Conservation (phyloP, 2,113 vertebrate species). For the Hymenochirus boettgeri region DNA sequence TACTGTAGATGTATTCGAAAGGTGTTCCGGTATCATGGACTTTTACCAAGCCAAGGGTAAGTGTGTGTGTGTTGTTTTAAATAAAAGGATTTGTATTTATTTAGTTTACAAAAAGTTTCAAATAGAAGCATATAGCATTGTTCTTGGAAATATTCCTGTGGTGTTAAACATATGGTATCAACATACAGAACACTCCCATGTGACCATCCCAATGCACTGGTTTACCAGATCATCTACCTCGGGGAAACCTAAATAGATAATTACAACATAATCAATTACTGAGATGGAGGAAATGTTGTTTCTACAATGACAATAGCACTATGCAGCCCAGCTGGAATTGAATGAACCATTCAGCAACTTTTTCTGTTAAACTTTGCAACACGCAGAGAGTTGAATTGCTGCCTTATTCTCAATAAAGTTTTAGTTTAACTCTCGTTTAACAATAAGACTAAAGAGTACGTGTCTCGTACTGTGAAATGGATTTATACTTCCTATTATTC, state of each 20-base stretch:
- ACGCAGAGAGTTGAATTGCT: too few species aligned
- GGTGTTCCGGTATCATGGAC: too few species aligned
- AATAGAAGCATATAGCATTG: conserved; percentile 26
- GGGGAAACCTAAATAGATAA: conserved; percentile 41
- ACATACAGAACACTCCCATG: conserved; percentile 26
- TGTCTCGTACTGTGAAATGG: too few species aligned
- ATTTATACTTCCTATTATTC: too few species aligned
- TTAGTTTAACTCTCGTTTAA: too few species aligned
- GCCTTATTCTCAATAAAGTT: too few species aligned
- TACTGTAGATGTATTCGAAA: too few species aligned
- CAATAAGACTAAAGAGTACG: too few species aligned
- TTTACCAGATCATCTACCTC: conserved; percentile 39
- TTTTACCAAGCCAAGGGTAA: too few species aligned
- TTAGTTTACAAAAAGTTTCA: conserved; percentile 24
- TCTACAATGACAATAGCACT: neutral
- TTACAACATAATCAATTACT: conserved; percentile 31
- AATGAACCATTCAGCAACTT: neutral
- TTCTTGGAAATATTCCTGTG: conserved; percentile 24
- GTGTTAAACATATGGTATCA: conserved; percentile 35
- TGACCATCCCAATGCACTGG: conserved; percentile 16
- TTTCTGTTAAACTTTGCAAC: neutral
- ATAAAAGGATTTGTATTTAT: conserved; percentile 26
- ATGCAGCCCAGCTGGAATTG: neutral
- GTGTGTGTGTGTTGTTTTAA: too few species aligned
- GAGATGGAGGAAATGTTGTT: conserved; percentile 8